Evolutionary conservation across 23 tunicate genomes (phyloP).

Genomic region (Styela plicata): DNA sequence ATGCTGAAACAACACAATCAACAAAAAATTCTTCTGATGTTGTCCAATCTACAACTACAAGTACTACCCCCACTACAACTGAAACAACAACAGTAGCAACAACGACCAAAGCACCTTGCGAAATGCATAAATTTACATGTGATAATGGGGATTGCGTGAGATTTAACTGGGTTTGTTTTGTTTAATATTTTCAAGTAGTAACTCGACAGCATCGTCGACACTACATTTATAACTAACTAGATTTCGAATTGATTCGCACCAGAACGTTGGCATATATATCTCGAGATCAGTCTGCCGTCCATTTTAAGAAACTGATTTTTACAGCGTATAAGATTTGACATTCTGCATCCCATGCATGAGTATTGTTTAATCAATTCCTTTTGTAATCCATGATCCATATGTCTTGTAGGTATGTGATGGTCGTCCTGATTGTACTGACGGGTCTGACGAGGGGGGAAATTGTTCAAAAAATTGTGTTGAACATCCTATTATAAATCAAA

Average conservation of each 20-base stretch:
- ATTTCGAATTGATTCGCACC: no score
- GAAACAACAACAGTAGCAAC: background rate
- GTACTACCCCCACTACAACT: background rate
- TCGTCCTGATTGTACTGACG: background rate
- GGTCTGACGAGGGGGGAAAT: slow-evolving; percentile 19
- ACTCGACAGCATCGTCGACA: no score
- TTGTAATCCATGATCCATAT: no score
- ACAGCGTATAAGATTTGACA: no score
- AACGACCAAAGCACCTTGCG: background rate
- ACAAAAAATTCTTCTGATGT: background rate
- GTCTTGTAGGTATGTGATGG: slow-evolving; percentile 1
- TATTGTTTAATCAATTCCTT: no score
- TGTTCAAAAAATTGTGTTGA: background rate
- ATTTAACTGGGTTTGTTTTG: background rate
- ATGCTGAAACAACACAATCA: background rate
- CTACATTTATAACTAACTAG: no score
- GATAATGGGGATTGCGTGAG: background rate
- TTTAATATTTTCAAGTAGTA: no score
- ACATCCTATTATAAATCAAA: background rate
- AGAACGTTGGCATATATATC: no score
- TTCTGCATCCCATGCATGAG: no score
- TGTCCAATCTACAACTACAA: background rate
- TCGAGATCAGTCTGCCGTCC: no score
- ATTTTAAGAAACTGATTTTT: no score
- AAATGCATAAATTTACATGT: background rate